A percentile compares a stretch with the other conserved stretches of the same genome.
These are phyloP conservation scores for Megaceryle maxima DNA, from an alignment of 2,113 vertebrate genomes.

Conservation along the genomic window DNA sequence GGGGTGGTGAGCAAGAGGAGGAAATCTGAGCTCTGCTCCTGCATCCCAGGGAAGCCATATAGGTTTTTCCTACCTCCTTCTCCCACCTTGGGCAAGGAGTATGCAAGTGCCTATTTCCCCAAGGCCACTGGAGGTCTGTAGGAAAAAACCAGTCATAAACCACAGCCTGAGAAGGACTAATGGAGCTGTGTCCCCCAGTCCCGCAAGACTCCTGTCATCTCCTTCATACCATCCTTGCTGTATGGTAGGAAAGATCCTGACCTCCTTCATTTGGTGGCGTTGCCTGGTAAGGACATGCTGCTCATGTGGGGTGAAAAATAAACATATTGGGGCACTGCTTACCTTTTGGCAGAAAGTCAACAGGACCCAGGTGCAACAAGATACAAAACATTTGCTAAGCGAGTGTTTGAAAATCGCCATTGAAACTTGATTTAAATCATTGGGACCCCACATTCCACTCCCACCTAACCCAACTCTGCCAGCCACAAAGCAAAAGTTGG, in stretches of 20 bases:
- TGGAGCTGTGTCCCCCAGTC: not conserved
- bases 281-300: not conserved
- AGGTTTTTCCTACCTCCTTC: not conserved
- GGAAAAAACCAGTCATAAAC: not conserved
- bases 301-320: not conserved
- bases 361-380: accelerated
- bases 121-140: accelerated
- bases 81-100: accelerated
- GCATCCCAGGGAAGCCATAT: not conserved
- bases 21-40: not conserved
- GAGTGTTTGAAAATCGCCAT: not conserved
- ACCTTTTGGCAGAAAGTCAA: not conserved
- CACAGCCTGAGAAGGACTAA: not conserved
- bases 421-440: not conserved
- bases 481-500: not conserved
- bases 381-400: not conserved
- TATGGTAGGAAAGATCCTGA: not conserved
- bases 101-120: not conserved
- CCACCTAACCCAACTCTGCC: not conserved
- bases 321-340: not conserved
- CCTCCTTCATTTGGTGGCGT: not conserved
- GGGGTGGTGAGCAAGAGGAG: not conserved
- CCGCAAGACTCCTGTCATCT: not conserved
- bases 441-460: accelerated
- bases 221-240: not conserved